These are phyloP conservation scores for Actinia tenebrosa DNA, from an alignment of 64 coral and sea anemone species.

Conservation along the genomic window DNA sequence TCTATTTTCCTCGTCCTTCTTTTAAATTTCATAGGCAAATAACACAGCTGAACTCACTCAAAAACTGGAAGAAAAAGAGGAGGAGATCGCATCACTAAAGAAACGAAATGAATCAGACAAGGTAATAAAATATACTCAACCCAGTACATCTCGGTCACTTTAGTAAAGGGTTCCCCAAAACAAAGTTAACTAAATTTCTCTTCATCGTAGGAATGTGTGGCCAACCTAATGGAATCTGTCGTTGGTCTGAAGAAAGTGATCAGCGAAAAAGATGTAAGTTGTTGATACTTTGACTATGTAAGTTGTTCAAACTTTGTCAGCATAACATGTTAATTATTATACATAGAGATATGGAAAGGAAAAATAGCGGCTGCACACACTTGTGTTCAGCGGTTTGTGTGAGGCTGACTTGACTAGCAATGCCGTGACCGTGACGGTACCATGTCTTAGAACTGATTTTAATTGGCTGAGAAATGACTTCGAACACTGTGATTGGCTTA, in stretches of 20 bases:
- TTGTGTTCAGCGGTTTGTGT: no score
- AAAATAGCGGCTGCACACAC: no score
- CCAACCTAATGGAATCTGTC: constrained; percentile 82
- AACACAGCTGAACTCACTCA: constrained; percentile 47
- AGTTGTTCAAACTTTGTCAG: not conserved
- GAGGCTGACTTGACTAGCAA: no score
- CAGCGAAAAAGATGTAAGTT: constrained; percentile 82
- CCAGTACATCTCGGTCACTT: not conserved
- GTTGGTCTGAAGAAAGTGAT: constrained; percentile 70
- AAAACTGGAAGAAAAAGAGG: constrained; percentile 53
- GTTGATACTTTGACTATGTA: not conserved
- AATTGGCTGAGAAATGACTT: no score
- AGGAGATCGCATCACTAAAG: constrained; percentile 38
- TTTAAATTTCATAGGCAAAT: constrained; percentile 12
- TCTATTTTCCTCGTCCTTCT: not conserved
- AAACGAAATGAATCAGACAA: constrained; percentile 92
- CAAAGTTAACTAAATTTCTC: not conserved
- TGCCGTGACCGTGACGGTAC: no score
- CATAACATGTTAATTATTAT: no score
- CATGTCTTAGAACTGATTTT: no score
- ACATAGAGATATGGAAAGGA: no score
- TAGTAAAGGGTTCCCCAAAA: not conserved
- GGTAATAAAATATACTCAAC: constrained; percentile 14
- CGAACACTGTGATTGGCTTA: no score
- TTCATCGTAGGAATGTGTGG: constrained; percentile 69